Percentiles rank a stretch among this genome's conserved stretches.
Conservation (phyloP, 2,797 vertebrate species). For the Artibeus jamaicensis region DNA sequence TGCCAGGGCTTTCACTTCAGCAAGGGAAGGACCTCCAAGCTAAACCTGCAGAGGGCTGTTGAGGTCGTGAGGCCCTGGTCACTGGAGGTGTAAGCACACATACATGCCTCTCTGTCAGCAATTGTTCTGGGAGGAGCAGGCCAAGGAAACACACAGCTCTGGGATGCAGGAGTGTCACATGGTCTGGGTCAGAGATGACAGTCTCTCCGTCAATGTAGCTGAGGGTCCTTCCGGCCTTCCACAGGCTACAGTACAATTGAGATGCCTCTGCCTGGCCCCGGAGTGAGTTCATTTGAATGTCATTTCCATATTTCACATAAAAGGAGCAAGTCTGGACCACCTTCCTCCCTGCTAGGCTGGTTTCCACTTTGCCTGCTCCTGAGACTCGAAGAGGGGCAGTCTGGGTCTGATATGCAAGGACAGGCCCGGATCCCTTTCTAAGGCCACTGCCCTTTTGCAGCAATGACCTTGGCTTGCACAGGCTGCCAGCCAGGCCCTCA, state of each 20-base stretch:
- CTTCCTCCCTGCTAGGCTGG: not conserved
- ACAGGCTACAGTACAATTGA: not conserved
- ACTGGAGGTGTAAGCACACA: not conserved
- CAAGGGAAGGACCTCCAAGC: not conserved
- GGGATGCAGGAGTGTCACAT: not conserved
- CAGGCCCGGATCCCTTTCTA: not conserved
- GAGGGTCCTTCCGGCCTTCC: not conserved
- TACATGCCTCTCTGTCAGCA: not conserved
- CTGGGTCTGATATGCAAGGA: not conserved
- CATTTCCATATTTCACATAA: not conserved
- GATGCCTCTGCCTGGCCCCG: not conserved
- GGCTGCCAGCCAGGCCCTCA: not conserved
- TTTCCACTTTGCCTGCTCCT: not conserved
- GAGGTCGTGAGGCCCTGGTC: not conserved
- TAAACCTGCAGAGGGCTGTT: not conserved
- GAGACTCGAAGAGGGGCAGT: not conserved
- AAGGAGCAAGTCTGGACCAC: not conserved
- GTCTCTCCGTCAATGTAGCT: not conserved
- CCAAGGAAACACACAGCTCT: not conserved
- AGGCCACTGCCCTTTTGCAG: not conserved
- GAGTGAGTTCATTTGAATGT: not conserved
- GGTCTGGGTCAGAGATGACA: not conserved
- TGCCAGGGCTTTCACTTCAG: not conserved
- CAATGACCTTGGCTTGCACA: not conserved
- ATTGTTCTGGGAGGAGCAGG: not conserved